Conservation (phyloP, 2,888 invertebrate genomes). For the Archaeoteleia sp. region DNA sequence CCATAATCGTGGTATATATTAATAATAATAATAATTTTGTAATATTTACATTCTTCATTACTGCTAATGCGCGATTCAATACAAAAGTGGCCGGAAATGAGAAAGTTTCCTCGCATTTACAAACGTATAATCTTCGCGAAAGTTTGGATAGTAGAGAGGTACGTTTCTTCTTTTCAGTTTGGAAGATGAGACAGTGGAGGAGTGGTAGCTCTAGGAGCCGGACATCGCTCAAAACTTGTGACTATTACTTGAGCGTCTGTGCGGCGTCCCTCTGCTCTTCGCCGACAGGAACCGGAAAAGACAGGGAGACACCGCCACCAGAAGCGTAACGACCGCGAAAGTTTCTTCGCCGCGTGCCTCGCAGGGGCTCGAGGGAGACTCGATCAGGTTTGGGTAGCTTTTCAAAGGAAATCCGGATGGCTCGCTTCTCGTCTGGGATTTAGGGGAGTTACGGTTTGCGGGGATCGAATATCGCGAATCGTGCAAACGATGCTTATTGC, state of each 20-base stretch:
- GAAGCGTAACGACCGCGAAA: constrained; percentile 54
- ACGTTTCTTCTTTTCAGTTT: constrained; percentile 17
- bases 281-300: constrained; percentile 48
- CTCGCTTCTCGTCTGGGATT: constrained; percentile 21
- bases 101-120: too few species aligned
- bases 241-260: constrained; percentile 60
- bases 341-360: constrained; percentile 34
- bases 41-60: too few species aligned
- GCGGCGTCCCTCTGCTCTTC: constrained; percentile 43
- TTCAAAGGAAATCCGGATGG: constrained; percentile 51
- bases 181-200: constrained; percentile 3
- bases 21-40: too few species aligned
- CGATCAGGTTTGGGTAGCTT: constrained; percentile 43
- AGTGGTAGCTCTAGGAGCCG: constrained; percentile 47
- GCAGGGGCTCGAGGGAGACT: constrained; percentile 26
- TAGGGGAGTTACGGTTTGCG: constrained; percentile 4
- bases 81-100: too few species aligned
- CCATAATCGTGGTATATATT: too few species aligned
- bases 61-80: too few species aligned
- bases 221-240: constrained; percentile 65
- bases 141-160: constrained; percentile 10
- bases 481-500: constrained; percentile 17
- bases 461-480: constrained; percentile 13
- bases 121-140: constrained; percentile 12
- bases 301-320: constrained; percentile 41